A percentile compares a stretch with the other conserved stretches of the same genome.
These are phyloP conservation scores for Ctenopoma kingsleyae DNA, from an alignment of 2,797 vertebrate genomes.

Conservation along the genomic window DNA sequence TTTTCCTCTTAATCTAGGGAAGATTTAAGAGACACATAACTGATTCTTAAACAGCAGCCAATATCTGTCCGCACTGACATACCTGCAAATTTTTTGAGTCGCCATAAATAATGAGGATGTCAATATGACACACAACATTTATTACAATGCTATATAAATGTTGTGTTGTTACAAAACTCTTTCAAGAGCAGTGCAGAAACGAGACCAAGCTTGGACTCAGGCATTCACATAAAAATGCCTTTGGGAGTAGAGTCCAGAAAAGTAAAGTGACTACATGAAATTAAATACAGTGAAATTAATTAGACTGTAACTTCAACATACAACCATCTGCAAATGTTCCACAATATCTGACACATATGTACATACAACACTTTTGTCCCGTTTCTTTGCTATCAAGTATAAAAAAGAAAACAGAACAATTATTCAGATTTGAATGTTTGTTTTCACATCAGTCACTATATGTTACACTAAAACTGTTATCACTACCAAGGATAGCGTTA, in stretches of 20 bases:
- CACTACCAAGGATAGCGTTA: background rate
- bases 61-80: background rate
- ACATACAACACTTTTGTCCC: background rate
- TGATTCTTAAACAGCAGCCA: background rate
- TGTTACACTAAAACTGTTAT: conserved; percentile 1
- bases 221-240: background rate
- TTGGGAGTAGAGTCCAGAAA: background rate
- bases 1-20: background rate
- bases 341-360: background rate
- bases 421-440: conserved; percentile 3
- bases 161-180: background rate
- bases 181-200: background rate
- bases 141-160: background rate
- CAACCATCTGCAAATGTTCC: background rate
- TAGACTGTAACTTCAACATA: background rate
- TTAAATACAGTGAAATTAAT: background rate
- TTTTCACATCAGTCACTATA: conserved; percentile 5
- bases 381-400: background rate
- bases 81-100: background rate
- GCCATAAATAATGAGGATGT: background rate
- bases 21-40: background rate
- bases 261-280: background rate
- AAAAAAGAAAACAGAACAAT: background rate
- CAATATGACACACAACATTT: background rate
- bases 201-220: background rate